phyloP scores from a whole-genome alignment of 2,113 vertebrate genomes.

The Scatophagus argus region DNA sequence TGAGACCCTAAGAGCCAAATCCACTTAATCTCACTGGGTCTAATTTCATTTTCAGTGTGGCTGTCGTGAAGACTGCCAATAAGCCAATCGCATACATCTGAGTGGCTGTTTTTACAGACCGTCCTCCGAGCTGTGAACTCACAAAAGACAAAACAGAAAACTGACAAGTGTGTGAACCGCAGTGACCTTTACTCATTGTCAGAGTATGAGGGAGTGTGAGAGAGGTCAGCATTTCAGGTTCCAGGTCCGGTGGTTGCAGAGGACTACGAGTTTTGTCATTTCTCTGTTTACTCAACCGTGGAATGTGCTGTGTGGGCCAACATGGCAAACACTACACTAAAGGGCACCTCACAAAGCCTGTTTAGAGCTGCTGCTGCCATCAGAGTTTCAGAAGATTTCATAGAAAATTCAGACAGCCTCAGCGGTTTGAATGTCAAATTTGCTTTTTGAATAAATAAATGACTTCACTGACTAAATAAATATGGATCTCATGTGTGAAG shows the following conservation, averaged over 20 bases:
- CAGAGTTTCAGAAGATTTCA: background rate
- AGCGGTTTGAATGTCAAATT: background rate
- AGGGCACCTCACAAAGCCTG: slow-evolving; percentile 2
- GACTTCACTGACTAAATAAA: background rate
- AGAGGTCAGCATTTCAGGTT: slow-evolving; percentile 42
- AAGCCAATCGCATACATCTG: background rate
- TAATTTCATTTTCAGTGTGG: slow-evolving; percentile 11
- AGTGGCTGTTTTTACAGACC: slow-evolving; percentile 18
- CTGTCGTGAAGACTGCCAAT: background rate
- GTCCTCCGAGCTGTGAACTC: slow-evolving; percentile 20
- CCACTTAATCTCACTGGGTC: background rate
- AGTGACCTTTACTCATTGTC: slow-evolving; percentile 31
- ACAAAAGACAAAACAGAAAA: slow-evolving; percentile 49
- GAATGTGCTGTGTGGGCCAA: slow-evolving; percentile 64
- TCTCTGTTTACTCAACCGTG: slow-evolving; percentile 40
- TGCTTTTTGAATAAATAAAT: background rate
- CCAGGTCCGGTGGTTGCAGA: slow-evolving; percentile 7
- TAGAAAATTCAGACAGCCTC: background rate
- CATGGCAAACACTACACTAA: slow-evolving; percentile 37
- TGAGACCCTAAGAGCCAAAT: background rate
- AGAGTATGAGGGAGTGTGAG: background rate
- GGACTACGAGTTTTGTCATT: slow-evolving; percentile 5
- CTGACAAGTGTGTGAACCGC: slow-evolving; percentile 42
- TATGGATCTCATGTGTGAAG: background rate
- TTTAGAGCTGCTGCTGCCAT: background rate